phyloP scores from a whole-genome alignment of 2,113 vertebrate genomes.

The Sapayoa aenigma region DNA sequence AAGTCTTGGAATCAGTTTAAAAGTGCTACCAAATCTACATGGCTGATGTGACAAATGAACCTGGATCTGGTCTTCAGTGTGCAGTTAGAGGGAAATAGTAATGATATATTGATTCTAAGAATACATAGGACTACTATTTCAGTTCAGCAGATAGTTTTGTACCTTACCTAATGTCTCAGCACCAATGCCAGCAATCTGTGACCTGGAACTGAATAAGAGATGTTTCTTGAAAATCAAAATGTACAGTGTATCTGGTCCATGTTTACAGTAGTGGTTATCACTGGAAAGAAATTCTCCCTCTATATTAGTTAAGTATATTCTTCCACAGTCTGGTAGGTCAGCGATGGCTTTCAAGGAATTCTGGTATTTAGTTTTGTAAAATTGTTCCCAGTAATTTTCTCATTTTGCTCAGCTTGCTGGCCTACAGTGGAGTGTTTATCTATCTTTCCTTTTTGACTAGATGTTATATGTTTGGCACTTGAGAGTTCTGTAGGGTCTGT shows the following conservation, averaged over 20 bases:
- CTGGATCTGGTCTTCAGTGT: background rate
- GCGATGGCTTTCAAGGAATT: background rate
- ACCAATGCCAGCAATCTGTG: background rate
- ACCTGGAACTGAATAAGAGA: background rate
- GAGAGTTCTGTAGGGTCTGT: background rate
- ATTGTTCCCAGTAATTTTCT: background rate
- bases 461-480: conserved; percentile 29
- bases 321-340: background rate
- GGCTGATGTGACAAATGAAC: background rate
- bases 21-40: background rate
- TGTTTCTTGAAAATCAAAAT: background rate
- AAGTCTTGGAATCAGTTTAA: background rate
- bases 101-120: background rate
- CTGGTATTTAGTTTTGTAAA: background rate
- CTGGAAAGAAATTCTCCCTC: background rate
- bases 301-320: background rate
- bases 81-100: background rate
- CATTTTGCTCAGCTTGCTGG: background rate
- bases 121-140: background rate
- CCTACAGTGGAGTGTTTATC: background rate
- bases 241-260: background rate
- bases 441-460: conserved; percentile 22
- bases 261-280: background rate
- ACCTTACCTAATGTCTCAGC: background rate
- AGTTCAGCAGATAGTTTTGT: background rate